phyloP scores from a whole-genome alignment of 2,113 vertebrate genomes.

The Epinephelus lanceolatus region DNA sequence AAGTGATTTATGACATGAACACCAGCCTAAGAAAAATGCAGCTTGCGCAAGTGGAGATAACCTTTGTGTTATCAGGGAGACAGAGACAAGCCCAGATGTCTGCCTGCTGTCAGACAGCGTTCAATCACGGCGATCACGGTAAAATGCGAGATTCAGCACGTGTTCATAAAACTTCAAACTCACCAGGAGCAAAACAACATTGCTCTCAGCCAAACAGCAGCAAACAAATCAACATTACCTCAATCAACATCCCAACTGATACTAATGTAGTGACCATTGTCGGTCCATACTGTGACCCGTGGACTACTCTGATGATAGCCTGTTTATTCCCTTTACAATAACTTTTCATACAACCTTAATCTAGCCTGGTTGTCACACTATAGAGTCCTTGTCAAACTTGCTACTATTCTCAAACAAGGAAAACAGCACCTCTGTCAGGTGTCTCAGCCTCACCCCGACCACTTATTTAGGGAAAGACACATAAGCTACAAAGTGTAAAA shows the following conservation, averaged over 20 bases:
- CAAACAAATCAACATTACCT: neutral
- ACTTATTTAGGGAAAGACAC: neutral
- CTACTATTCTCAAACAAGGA: neutral
- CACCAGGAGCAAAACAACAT: neutral
- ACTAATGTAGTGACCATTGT: neutral
- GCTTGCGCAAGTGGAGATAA: slow-evolving; percentile 29
- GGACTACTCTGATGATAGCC: neutral
- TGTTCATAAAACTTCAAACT: neutral
- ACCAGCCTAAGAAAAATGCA: slow-evolving; percentile 1
- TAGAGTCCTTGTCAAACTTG: neutral
- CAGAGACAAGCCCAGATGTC: slow-evolving; percentile 36
- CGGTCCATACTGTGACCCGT: neutral
- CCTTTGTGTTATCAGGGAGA: slow-evolving; percentile 32
- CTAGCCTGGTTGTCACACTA: neutral
- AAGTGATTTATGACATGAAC: neutral
- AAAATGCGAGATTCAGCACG: slow-evolving; percentile 4
- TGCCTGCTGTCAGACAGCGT: slow-evolving; percentile 4
- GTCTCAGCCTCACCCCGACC: slow-evolving; percentile 11
- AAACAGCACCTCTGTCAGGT: slow-evolving; percentile 42
- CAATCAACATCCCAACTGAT: neutral
- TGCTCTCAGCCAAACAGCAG: neutral
- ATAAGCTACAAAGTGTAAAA: neutral
- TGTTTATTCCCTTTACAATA: neutral
- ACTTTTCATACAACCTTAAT: neutral
- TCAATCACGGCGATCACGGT: slow-evolving; percentile 4